These are phyloP conservation scores for Artemia sp. DNA, from an alignment of 2,888 invertebrate genomes.

Conservation along the genomic window DNA sequence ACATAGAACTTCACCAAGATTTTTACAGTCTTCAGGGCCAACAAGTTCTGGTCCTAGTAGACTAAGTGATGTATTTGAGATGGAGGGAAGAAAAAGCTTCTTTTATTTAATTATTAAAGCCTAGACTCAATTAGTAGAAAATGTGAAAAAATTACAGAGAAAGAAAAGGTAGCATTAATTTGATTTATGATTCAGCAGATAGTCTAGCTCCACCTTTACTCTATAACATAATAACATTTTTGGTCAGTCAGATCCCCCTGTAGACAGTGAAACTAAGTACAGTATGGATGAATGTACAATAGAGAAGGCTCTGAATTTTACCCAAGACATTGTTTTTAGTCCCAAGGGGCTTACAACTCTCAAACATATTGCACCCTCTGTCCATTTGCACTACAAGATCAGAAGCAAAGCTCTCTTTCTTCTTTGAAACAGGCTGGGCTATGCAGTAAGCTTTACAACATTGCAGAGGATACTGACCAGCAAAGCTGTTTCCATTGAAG, in stretches of 20 bases:
- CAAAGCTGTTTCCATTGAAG: not conserved
- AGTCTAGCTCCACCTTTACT: not conserved
- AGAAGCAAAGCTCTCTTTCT: not conserved
- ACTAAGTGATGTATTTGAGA: not conserved
- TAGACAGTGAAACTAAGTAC: not conserved
- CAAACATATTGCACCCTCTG: not conserved
- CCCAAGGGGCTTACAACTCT: not conserved
- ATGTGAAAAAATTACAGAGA: not conserved
- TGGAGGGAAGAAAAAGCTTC: not conserved
- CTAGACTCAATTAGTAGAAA: not conserved
- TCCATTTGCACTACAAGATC: not conserved
- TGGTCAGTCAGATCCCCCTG: not conserved
- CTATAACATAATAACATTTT: not conserved
- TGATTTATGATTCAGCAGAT: not conserved
- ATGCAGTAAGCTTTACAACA: not conserved
- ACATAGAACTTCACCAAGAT: not conserved
- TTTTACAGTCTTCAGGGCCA: not conserved
- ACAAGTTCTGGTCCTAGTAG: not conserved
- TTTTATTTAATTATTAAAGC: not conserved
- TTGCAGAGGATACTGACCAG: not conserved
- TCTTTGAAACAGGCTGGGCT: not conserved
- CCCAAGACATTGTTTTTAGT: not conserved
- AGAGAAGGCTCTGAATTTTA: not conserved
- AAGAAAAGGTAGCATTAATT: not conserved
- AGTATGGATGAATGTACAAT: not conserved